These are phyloP conservation scores for Arge pagana DNA, from an alignment of 2,888 invertebrate species.

Conservation along the genomic window DNA sequence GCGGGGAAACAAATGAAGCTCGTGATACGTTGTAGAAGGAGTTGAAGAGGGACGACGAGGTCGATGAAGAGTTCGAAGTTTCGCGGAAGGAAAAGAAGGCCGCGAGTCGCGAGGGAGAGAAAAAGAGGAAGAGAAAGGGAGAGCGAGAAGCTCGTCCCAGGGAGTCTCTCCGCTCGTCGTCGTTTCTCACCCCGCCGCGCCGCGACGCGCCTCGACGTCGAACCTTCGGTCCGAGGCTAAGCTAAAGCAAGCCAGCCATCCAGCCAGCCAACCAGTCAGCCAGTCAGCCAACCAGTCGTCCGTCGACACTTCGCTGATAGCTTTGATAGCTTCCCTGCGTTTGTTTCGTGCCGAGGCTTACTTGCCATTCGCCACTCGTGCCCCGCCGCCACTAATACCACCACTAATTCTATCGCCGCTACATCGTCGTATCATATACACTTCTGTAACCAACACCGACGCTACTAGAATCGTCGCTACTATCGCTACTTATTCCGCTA, in stretches of 20 bases:
- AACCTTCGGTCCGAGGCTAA: slow-evolving; percentile 33
- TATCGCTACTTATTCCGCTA: slow-evolving; percentile 6
- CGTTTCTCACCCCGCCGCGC: slow-evolving; percentile 28
- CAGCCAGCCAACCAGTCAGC: slow-evolving; percentile 18
- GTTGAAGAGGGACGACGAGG: background rate
- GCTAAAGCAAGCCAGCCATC: slow-evolving; percentile 26
- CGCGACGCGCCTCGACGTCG: no score
- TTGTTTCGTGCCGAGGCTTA: slow-evolving; percentile 34
- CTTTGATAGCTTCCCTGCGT: slow-evolving; percentile 35
- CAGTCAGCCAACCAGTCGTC: slow-evolving; percentile 19
- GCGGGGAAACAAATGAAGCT: no score
- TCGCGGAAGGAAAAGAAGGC: slow-evolving; percentile 12
- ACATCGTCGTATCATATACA: no score
- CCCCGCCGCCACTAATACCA: slow-evolving; percentile 14
- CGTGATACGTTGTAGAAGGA: no score
- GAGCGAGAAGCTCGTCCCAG: slow-evolving; percentile 20
- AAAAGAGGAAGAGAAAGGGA: slow-evolving; percentile 13
- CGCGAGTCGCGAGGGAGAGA: slow-evolving; percentile 9
- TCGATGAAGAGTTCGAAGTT: slow-evolving; percentile 6
- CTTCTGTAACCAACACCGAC: background rate
- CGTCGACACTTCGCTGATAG: slow-evolving; percentile 37
- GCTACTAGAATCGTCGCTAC: background rate
- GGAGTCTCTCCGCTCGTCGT: slow-evolving; percentile 10
- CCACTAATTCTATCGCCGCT: no score
- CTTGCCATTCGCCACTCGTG: slow-evolving; percentile 25